Base-by-base conservation (phyloP, 2,888 invertebrate species). In the Calameuta idolon region DNA sequence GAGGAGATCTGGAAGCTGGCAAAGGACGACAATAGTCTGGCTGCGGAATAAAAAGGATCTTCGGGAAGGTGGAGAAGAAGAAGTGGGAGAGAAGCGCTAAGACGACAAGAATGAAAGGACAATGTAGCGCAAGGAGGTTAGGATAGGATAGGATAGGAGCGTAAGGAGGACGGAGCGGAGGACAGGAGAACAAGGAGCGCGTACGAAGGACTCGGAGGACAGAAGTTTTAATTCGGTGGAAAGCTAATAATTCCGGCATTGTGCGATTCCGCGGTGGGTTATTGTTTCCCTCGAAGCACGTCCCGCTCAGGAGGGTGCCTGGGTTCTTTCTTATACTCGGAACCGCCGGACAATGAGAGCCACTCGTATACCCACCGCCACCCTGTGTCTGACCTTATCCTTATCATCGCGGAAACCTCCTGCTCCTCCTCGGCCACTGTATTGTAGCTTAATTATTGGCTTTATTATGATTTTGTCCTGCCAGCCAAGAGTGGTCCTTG, bases 211-310 rank as follows among this genome's bases (percentile, higher is more conserved):
- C 74, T 76, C 78, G 80, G 79, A 78, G 81, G 81, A 84, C 85
- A 82, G 82, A 81, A 84, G 81, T 90, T 89, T 89, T 90, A 89
- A 90, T 90, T 89, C 87, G 87, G 85, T 84, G 86, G 83, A 89
- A 89, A 90, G 87, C 90, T 90, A 90, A 90, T 90, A 90, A 90
- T 89, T 89, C 88, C 86, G 82, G 86, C 87, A 90, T 90, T 90
- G 89, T 90, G 87, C 84, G 85, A 87, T 87, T 85, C 85, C 86
- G 83, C 81, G 80, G 83, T 83, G 82, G 55, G 86, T 89, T 88
- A 90, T 90, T 90, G 90, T 90, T 90, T 90, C 89, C 89, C 86
- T 85, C 78, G 80, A 79, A 73, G 77, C 77, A 75, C 81, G 82
- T 79, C 81, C 71, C 33, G 15, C 33, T 23, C 71, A 12, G 23